Evolutionary conservation across 2,113 vertebrate genomes (phyloP), one percentile per base, ranked within the genome.

Genomic region (Stegastes partitus): DNA sequence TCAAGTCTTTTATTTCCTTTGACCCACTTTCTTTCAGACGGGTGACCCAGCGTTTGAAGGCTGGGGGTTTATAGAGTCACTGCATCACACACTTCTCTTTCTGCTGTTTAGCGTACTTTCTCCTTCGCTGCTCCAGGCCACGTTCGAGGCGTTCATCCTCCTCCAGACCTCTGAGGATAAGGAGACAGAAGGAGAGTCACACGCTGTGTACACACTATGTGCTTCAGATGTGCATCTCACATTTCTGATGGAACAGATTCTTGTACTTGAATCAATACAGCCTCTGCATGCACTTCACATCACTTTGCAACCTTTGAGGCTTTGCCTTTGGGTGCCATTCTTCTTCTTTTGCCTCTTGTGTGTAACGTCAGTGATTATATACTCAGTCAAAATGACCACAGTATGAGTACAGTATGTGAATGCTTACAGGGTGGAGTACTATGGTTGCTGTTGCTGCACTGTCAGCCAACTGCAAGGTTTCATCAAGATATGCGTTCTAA

Each of bases 141-240:
- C 94, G 91, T 18, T 96, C 95, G 75, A 98, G 91, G 11, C 96
- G 93, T 74, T 95, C 96, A 2, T 98, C 97, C 82, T 98, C 97
- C 86, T 98, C 97, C 77, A 96, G 25, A 19, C 95, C 97, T 59
- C 97, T 97, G 70, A 9, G 25, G 70, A 81, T 11, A 18, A 56
- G 14, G 2, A 55, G 2, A 58, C 3, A 14, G 53, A 14, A 58
- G 16, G 15, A 34, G 3, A 68, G 21, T 72, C 56, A 58, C 39
- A 50, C 11, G 39, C 9, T 22, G 37, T 5, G n/a, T 21, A 8
- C 11, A 57, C 2, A 8, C 5, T 51, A 45, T 18, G 16, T 5
- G 8, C 18, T n/a, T 42, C 12, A 42, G 39, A 15, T 15, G 39
- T 42, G 3, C 19, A 21, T 19, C 19, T 50, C 19, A n/a, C 19